Conservation (phyloP, 1,140 invertebrate species). For the Lithobius niger region DNA sequence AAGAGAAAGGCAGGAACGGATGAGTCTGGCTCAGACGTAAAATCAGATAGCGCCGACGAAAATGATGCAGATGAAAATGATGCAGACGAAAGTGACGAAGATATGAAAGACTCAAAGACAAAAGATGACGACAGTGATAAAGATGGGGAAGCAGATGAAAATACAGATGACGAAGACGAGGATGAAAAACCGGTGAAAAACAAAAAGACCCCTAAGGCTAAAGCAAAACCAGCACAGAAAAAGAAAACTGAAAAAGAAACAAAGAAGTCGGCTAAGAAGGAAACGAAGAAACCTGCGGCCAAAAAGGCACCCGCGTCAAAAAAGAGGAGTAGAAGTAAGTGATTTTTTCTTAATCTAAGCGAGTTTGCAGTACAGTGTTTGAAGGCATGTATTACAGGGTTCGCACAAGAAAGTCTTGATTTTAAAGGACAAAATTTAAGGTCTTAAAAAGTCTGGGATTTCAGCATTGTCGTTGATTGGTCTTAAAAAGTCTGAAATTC, state of each 20-base stretch:
- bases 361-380: too few species aligned
- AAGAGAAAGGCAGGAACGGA: conserved; percentile 3
- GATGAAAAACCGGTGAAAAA: conserved; percentile 22
- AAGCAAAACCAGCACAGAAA: conserved; percentile 8
- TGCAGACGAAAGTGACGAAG: conserved; percentile 3
- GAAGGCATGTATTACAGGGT: too few species aligned
- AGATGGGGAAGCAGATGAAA: conserved; percentile 23
- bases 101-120: conserved; percentile 13
- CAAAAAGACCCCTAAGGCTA: conserved; percentile 17
- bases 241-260: neutral
- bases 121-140: conserved; percentile 22
- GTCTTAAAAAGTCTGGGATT: too few species aligned
- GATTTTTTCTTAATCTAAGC: too few species aligned
- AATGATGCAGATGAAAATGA: neutral
- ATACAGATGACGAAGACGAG: conserved; percentile 24
- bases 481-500: too few species aligned
- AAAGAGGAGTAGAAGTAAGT: too few species aligned
- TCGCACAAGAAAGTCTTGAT: too few species aligned
- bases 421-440: too few species aligned
- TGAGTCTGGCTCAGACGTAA: too few species aligned
- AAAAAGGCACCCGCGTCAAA: too few species aligned
- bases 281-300: conserved; percentile 18
- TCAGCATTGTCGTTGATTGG: too few species aligned
- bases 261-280: conserved; percentile 17
- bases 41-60: too few species aligned